Percentiles rank a stretch among this genome's conserved stretches.
phyloP scores from a whole-genome alignment of 35 echinoderm and acorn worm species.

The Holothuria glaberrima region DNA sequence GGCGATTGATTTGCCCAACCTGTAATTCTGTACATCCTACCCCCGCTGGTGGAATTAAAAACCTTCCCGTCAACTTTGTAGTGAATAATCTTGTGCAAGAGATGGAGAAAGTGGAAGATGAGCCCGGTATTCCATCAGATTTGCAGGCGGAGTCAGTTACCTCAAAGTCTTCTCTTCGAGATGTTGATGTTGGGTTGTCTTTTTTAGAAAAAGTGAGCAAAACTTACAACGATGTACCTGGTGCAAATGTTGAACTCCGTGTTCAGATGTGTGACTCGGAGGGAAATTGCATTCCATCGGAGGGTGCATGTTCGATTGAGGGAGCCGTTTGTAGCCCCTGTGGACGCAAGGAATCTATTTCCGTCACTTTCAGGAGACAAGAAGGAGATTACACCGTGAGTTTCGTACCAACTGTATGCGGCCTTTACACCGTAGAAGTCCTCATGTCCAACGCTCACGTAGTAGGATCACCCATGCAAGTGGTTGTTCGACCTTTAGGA shows the following conservation, averaged over 20 bases:
- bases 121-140: background rate
- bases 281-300: background rate
- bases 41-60: slow-evolving; percentile 43
- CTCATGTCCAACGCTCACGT: background rate
- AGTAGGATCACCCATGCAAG: background rate
- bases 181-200: background rate
- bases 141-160: background rate
- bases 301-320: background rate
- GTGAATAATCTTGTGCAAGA: slow-evolving; percentile 47
- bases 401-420: slow-evolving; percentile 41
- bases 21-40: slow-evolving; percentile 41
- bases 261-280: slow-evolving; percentile 25
- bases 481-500: slow-evolving; percentile 27
- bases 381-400: background rate
- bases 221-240: slow-evolving; percentile 9
- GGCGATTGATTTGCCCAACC: slow-evolving; percentile 60
- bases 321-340: background rate
- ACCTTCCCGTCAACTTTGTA: slow-evolving; percentile 67
- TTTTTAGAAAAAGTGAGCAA: slow-evolving; percentile 42
- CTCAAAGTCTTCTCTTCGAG: background rate
- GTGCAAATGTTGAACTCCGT: background rate
- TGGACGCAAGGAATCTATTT: background rate
- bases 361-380: background rate
- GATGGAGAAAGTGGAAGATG: slow-evolving; percentile 31
- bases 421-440: slow-evolving; percentile 24